Percentiles rank a stretch among this genome's conserved stretches.
Evolutionary conservation across 2,888 invertebrate species (phyloP).

Genomic region (Sussaba pulchella): DNA sequence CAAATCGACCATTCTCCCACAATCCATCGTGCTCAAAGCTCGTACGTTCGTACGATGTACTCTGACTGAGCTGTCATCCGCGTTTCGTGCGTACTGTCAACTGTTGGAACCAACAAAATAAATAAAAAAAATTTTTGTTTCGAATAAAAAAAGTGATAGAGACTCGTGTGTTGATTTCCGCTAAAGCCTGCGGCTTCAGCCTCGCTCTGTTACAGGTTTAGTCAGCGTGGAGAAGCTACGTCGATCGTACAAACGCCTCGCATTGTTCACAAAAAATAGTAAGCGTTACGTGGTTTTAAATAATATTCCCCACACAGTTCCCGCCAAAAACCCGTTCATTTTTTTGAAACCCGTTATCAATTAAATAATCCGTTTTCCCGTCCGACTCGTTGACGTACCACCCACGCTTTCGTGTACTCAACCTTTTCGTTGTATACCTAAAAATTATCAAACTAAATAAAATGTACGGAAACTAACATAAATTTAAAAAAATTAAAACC

Average conservation of each 20-base stretch:
- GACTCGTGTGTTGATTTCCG: constrained; percentile 53
- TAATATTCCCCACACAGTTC: constrained; percentile 32
- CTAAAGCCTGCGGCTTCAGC: constrained; percentile 36
- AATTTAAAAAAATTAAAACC: not conserved
- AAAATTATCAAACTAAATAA: no score
- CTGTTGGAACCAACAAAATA: constrained; percentile 39
- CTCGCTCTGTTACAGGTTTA: not conserved
- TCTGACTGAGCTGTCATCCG: constrained; percentile 1
- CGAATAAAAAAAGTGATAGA: constrained; percentile 19
- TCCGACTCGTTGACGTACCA: not conserved
- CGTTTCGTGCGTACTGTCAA: constrained; percentile 33
- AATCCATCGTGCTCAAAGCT: not conserved
- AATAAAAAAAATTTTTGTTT: constrained; percentile 2
- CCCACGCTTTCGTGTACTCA: not conserved
- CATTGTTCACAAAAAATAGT: constrained; percentile 39
- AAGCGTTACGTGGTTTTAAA: constrained; percentile 42
- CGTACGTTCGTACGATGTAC: not conserved
- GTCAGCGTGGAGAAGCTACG: not conserved
- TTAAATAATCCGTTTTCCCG: not conserved
- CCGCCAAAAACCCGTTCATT: constrained; percentile 20
- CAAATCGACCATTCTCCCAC: not conserved
- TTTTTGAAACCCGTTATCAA: not conserved
- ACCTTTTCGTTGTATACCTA: no score
- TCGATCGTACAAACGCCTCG: not conserved
- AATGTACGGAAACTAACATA: no score